These are phyloP conservation scores for Canis aureus DNA, from an alignment of 2,113 vertebrate species.

Conservation along the genomic window DNA sequence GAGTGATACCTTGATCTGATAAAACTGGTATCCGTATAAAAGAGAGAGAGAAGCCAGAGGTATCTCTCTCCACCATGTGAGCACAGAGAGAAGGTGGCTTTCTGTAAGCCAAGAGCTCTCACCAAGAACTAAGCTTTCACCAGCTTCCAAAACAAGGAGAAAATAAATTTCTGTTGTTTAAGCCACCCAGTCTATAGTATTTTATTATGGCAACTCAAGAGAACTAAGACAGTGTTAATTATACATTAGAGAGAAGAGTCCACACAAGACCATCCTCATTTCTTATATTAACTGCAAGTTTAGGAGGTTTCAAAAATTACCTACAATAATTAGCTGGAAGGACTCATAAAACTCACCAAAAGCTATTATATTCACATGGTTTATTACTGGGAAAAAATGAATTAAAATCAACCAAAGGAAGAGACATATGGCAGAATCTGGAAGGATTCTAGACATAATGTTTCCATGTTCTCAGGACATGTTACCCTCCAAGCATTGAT, in stretches of 20 bases:
- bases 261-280: not conserved
- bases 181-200: not conserved
- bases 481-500: not conserved
- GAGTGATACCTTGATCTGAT: not conserved
- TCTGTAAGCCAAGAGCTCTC: not conserved
- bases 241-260: not conserved
- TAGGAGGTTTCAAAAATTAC: not conserved
- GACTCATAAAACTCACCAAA: not conserved
- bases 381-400: not conserved
- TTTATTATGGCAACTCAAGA: not conserved
- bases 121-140: not conserved
- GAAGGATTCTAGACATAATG: not conserved
- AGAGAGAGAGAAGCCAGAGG: not conserved
- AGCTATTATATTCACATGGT: not conserved
- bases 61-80: not conserved
- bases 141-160: not conserved
- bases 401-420: not conserved
- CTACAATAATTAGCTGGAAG: not conserved
- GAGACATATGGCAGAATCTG: not conserved
- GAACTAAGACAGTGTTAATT: not conserved
- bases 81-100: not conserved
- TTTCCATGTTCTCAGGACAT: not conserved
- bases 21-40: not conserved
- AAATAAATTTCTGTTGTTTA: not conserved
- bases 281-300: not conserved